Base-by-base conservation (phyloP, 2,888 invertebrate genomes). In the Aleiodes alternator region DNA sequence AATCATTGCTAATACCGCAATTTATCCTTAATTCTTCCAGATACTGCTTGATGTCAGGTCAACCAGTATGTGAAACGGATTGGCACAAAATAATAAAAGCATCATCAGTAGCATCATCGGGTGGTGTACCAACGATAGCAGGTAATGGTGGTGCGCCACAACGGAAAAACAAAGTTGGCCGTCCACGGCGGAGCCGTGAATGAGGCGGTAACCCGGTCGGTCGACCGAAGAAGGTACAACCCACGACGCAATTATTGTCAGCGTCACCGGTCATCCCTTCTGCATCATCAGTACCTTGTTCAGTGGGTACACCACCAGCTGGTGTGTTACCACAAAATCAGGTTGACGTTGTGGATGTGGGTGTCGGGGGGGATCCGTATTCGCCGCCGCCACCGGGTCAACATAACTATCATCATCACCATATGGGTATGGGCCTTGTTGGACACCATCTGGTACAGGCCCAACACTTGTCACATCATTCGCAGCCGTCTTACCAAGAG, bases 61-160 rank as follows among this genome's bases (percentile, higher is more conserved):
- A 94, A 88, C 93, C 97, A 88, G 95, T 97, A 81, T 98, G 98
- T 92, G 98, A 98, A 91, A 96, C 97, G 91, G 97, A 98, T 92
- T 97, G 96, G 95, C 96, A 97, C 91, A 97, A 97, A 91, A 92
- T 97, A 88, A 93, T 96, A 90, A 96, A 96, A 91, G 89, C 88
- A 80, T 88, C 88, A 83, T 86, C 84, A 73, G 88, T 86, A 50
- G 93, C 92, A 83, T 94, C 94, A 83, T 93, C 92, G 87, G 91
- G 92, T 81, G 94, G 94, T 83, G 94, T 94, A 82, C 93, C 93
- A 87, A 91, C 92, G 82, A 93, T 94, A 83, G 90, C 92, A 79
- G 92, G 93, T 80, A 93, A 94, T 87, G 89, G 89, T 12, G 89
- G 90, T 14, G 88, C 89, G 66, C 93, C 94, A 16, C 94, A 95